Evolutionary conservation across 2,888 invertebrate genomes (phyloP).

Genomic region (Pollenia labialis): DNA sequence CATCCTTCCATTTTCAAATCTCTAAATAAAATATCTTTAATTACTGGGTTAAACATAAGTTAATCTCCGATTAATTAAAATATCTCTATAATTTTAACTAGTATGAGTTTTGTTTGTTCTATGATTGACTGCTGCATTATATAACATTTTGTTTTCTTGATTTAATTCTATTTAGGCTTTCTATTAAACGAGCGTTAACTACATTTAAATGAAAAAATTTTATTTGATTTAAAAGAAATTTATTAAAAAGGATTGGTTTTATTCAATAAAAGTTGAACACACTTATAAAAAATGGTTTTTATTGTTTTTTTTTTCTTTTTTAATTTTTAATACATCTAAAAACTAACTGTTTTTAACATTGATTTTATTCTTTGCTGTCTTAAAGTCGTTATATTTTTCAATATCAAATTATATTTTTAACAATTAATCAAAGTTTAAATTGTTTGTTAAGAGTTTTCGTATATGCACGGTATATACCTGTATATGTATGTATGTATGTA

Average conservation of each 20-base stretch:
- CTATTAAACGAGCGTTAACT: slow-evolving; percentile 51
- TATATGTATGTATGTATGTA: slow-evolving; percentile 34
- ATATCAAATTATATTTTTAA: slow-evolving; percentile 22
- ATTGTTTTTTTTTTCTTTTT: slow-evolving; percentile 2
- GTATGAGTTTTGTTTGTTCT: slow-evolving; percentile 9
- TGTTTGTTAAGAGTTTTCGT: slow-evolving; percentile 18
- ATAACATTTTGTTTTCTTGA: not conserved
- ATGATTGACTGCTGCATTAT: slow-evolving; percentile 67
- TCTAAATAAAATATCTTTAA: no score
- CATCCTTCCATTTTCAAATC: no score
- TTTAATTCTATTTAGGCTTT: slow-evolving; percentile 64
- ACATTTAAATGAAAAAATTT: not conserved
- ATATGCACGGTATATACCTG: slow-evolving; percentile 9
- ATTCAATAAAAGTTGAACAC: slow-evolving; percentile 47
- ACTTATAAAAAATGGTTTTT: slow-evolving; percentile 60
- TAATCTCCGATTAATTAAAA: not conserved
- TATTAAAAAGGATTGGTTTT: slow-evolving; percentile 18
- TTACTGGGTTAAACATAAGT: no score
- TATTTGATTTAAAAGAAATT: slow-evolving; percentile 8
- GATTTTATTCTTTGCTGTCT: slow-evolving; percentile 11
- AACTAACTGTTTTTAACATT: slow-evolving; percentile 22
- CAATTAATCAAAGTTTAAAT: slow-evolving; percentile 37
- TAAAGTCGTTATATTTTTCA: slow-evolving; percentile 5
- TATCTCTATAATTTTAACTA: not conserved
- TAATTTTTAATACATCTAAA: slow-evolving; percentile 59